Percentiles rank a stretch among this genome's conserved stretches.
phyloP scores from a whole-genome alignment of 2,113 vertebrate species.

The Puntigrus tetrazona region DNA sequence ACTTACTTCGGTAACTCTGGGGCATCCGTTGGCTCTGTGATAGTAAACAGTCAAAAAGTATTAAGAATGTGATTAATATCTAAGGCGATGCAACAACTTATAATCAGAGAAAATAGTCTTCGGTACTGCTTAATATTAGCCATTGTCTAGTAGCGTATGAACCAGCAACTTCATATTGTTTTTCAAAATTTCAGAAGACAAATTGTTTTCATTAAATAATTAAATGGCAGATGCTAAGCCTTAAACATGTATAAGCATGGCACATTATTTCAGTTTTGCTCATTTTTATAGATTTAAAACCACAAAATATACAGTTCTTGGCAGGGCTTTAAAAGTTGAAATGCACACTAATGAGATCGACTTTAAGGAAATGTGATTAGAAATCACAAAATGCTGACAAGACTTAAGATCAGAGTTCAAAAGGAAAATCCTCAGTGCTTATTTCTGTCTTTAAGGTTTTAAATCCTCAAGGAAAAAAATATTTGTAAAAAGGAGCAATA shows the following conservation, averaged over 20 bases:
- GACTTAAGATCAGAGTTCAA: slow-evolving; percentile 16
- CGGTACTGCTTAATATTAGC: background rate
- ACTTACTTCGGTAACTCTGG: slow-evolving; percentile 65
- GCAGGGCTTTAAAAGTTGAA: background rate
- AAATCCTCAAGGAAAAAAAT: background rate
- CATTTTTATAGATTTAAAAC: background rate
- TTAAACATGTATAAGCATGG: background rate
- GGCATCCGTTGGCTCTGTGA: slow-evolving; percentile 53
- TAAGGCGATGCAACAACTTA: background rate
- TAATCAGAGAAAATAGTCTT: background rate
- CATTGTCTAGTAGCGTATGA: background rate
- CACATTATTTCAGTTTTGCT: background rate
- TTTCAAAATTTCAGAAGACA: background rate
- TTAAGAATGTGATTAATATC: background rate
- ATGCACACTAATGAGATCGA: background rate
- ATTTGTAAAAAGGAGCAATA: background rate
- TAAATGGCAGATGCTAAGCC: background rate
- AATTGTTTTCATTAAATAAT: background rate
- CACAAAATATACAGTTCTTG: background rate
- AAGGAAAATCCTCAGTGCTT: background rate
- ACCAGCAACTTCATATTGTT: background rate
- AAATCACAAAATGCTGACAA: background rate
- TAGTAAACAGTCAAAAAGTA: slow-evolving; percentile 11
- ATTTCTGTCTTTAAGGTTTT: background rate
- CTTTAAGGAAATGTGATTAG: background rate